phyloP scores from a whole-genome alignment of 2,113 vertebrate genomes.

The Pteropus alecto region DNA sequence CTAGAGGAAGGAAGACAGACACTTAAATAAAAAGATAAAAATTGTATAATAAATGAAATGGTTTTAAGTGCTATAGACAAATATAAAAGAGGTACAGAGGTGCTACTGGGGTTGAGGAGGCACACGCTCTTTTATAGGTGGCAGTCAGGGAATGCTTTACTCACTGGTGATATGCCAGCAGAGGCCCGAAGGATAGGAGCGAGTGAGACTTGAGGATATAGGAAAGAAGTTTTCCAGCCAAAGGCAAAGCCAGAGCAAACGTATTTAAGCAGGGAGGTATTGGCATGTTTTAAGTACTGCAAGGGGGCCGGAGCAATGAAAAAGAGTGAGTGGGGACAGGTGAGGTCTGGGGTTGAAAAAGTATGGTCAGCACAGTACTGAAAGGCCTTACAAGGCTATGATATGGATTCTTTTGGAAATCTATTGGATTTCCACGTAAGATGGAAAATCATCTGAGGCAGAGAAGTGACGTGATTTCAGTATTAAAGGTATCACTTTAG shows the following conservation, averaged over 20 bases:
- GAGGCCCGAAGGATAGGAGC: neutral
- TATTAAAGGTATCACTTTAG: neutral
- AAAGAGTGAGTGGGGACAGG: neutral
- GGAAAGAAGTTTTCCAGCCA: neutral
- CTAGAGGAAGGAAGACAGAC: neutral
- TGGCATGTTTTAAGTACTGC: neutral
- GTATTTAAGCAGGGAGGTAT: neutral
- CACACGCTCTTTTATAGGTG: neutral
- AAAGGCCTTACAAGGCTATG: neutral
- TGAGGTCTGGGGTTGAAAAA: neutral
- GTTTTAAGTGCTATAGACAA: neutral
- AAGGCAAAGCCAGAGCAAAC: neutral
- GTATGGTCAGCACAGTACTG: neutral
- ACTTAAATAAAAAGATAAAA: neutral
- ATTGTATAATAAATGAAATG: neutral
- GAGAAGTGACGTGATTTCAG: neutral
- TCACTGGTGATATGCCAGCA: neutral
- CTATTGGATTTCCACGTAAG: neutral
- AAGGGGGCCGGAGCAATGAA: neutral
- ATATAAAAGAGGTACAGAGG: neutral
- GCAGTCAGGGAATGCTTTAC: neutral
- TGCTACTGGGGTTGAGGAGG: accelerated
- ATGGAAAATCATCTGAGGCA: neutral
- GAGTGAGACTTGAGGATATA: neutral
- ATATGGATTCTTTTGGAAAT: neutral